Percentiles rank a stretch among this genome's conserved stretches.
These are phyloP conservation scores for Scolopax mira DNA, from an alignment of 2,113 vertebrate genomes.

Conservation along the genomic window DNA sequence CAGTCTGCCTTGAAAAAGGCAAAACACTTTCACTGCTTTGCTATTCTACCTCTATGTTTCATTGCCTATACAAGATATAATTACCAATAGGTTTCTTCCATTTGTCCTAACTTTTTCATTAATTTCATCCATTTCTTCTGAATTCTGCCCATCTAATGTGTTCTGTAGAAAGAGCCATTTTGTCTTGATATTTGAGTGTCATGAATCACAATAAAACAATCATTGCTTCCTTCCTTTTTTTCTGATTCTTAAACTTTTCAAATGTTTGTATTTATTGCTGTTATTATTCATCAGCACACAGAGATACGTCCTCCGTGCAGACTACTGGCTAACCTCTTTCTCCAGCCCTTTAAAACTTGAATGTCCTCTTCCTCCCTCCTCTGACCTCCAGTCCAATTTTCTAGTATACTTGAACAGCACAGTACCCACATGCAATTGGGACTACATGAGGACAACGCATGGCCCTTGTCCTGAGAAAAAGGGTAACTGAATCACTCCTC, in stretches of 20 bases:
- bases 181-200: neutral
- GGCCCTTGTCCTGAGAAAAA: neutral
- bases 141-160: neutral
- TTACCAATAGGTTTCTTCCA: neutral
- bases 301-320: fast-evolving
- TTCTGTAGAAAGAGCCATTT: neutral
- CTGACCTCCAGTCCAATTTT: neutral
- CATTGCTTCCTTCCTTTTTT: neutral
- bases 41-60: neutral
- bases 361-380: neutral
- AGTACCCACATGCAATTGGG: neutral
- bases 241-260: neutral
- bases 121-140: neutral
- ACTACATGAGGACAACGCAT: neutral
- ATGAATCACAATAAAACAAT: neutral
- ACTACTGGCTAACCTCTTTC: neutral
- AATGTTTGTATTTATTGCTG: neutral
- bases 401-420: neutral
- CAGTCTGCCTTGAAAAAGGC: neutral
- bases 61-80: neutral
- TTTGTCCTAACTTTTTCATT: neutral
- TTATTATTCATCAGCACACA: neutral
- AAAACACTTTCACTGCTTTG: neutral
- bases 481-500: neutral
- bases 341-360: neutral